Conservation (phyloP, 2,113 vertebrate species). For the Pipra filicauda region DNA sequence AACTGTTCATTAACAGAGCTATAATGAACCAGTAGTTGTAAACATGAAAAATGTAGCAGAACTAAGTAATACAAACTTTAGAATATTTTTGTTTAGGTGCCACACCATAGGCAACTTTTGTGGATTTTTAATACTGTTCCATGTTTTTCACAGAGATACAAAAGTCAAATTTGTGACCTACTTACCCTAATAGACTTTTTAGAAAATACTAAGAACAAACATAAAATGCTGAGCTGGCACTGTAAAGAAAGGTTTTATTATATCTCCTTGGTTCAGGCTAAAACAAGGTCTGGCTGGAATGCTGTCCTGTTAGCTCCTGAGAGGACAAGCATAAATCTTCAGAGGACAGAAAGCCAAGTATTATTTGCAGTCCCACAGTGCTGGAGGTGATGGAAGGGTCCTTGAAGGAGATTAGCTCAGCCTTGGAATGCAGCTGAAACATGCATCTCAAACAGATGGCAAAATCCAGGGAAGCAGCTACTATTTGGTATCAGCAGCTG, state of each 20-base stretch:
- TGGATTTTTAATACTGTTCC: neutral
- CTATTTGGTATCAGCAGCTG: constrained; percentile 30
- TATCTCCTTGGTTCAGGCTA: neutral
- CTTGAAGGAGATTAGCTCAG: neutral
- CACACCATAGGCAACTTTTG: neutral
- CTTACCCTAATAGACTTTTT: neutral
- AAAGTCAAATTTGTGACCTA: neutral
- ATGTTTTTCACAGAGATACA: neutral
- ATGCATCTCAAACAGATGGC: constrained; percentile 19
- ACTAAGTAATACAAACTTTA: neutral
- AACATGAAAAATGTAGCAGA: neutral
- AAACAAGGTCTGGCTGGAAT: neutral
- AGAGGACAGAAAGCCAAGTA: neutral
- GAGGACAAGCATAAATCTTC: neutral
- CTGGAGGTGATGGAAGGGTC: neutral
- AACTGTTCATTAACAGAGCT: neutral
- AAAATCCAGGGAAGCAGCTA: constrained; percentile 2
- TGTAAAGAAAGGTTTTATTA: neutral
- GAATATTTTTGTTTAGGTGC: accelerated
- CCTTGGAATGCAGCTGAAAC: constrained; percentile 35
- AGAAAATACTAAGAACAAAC: neutral
- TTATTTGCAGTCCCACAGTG: neutral
- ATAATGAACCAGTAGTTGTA: neutral
- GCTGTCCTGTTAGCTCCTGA: neutral
- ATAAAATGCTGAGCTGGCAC: neutral